Percentiles rank a stretch among this genome's conserved stretches.
Evolutionary conservation across 2,888 invertebrate species (phyloP).

Genomic region (Priocnemis perturbator): DNA sequence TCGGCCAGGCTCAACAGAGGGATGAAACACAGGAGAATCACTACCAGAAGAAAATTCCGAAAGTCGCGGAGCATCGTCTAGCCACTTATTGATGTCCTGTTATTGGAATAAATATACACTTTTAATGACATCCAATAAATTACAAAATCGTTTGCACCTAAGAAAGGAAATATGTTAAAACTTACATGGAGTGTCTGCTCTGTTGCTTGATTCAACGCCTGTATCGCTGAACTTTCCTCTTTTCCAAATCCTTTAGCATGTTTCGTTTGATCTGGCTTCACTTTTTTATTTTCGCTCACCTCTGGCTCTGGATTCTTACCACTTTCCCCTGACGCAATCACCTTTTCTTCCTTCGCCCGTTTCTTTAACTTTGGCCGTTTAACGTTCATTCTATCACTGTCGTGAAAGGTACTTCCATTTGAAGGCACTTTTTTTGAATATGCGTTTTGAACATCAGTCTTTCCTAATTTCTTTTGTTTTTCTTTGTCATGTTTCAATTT

Average conservation of each 20-base stretch:
- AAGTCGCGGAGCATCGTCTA: constrained; percentile 88
- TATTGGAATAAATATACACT: not conserved
- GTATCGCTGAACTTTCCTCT: constrained; percentile 78
- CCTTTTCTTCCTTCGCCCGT: constrained; percentile 63
- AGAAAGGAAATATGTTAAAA: constrained; percentile 17
- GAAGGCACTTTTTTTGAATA: constrained; percentile 74
- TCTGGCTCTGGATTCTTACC: constrained; percentile 55
- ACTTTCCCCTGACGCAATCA: constrained; percentile 42
- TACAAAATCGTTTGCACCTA: not conserved
- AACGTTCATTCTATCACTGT: constrained; percentile 63
- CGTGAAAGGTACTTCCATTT: constrained; percentile 70
- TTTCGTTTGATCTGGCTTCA: constrained; percentile 62
- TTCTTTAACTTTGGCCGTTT: constrained; percentile 68
- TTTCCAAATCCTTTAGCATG: constrained; percentile 65
- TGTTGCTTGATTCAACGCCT: constrained; percentile 83
- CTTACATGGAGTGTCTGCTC: constrained; percentile 80
- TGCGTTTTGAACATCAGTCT: constrained; percentile 59
- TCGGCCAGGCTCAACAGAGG: constrained; percentile 77
- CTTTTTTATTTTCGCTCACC: constrained; percentile 62
- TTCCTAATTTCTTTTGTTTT: constrained; percentile 64
- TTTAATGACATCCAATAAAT: constrained; percentile 13
- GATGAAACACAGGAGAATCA: constrained; percentile 80
- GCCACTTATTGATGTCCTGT: constrained; percentile 92
- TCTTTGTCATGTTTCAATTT: constrained; percentile 70
- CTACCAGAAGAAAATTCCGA: constrained; percentile 86